A percentile compares a stretch with the other conserved stretches of the same genome.
Evolutionary conservation across 1,140 invertebrate species (phyloP).

Genomic region (Argopecten irradians): DNA sequence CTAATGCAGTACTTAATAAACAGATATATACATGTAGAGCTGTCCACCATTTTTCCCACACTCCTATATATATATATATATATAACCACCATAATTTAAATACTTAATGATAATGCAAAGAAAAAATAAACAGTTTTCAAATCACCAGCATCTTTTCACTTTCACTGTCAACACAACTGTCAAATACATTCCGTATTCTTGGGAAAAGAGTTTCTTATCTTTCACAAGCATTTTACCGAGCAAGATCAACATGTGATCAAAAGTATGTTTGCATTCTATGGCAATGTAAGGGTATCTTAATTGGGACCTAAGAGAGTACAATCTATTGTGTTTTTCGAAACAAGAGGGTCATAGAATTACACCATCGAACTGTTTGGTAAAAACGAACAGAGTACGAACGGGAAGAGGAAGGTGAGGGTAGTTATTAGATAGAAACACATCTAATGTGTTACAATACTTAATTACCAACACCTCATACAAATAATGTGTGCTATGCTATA

Average conservation of each 20-base stretch:
- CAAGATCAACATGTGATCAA: background rate
- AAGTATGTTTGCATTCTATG: background rate
- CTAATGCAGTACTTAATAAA: no score
- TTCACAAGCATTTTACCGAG: background rate
- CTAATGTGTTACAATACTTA: background rate
- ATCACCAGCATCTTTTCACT: background rate
- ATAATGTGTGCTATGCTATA: background rate
- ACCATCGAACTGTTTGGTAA: background rate
- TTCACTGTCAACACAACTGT: background rate
- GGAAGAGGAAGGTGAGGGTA: background rate
- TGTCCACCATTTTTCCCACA: background rate
- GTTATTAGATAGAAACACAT: background rate
- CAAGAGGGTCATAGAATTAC: background rate
- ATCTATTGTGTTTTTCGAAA: background rate
- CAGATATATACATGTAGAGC: no score
- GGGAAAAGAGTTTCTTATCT: background rate
- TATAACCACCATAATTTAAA: background rate
- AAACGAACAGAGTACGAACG: background rate
- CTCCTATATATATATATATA: no score
- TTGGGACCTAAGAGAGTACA: background rate
- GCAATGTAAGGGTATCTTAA: background rate
- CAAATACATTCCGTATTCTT: background rate
- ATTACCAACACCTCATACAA: slow-evolving; percentile 3
- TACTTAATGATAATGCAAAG: background rate
- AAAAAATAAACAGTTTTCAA: background rate